Conservation (phyloP, 2,797 vertebrate species). For the Molothrus aeneus region DNA sequence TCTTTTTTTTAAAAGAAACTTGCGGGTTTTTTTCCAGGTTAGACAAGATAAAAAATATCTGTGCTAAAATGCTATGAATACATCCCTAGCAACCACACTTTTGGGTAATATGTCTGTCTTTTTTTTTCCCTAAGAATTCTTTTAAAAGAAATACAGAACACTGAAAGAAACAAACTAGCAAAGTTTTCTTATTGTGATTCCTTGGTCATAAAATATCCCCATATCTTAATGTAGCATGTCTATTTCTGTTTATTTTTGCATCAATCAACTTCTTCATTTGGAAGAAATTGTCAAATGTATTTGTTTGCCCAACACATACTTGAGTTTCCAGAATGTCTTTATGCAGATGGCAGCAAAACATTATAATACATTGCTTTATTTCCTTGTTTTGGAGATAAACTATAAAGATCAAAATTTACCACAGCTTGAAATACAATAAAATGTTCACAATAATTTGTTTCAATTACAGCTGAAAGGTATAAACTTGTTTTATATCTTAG, state of each 20-base stretch:
- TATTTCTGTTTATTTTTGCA: neutral
- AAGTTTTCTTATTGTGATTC: neutral
- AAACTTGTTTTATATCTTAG: neutral
- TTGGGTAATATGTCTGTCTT: neutral
- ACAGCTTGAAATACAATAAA: neutral
- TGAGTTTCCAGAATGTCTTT: neutral
- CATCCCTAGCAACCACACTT: neutral
- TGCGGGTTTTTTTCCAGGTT: neutral
- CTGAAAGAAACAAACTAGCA: neutral
- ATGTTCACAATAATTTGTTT: neutral
- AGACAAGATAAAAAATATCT: neutral
- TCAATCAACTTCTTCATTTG: neutral
- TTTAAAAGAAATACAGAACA: neutral
- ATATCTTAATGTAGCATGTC: neutral
- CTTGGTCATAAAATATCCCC: neutral
- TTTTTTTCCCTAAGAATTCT: neutral
- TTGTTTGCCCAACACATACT: neutral
- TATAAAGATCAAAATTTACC: neutral
- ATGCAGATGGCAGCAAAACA: neutral
- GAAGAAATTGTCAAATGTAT: neutral
- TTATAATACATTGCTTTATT: neutral
- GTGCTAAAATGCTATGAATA: neutral
- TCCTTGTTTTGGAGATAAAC: neutral
- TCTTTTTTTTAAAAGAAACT: neutral
- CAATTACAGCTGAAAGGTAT: constrained; percentile 5